Conservation (phyloP, 2,888 invertebrate species). For the Apocheima hispidaria region DNA sequence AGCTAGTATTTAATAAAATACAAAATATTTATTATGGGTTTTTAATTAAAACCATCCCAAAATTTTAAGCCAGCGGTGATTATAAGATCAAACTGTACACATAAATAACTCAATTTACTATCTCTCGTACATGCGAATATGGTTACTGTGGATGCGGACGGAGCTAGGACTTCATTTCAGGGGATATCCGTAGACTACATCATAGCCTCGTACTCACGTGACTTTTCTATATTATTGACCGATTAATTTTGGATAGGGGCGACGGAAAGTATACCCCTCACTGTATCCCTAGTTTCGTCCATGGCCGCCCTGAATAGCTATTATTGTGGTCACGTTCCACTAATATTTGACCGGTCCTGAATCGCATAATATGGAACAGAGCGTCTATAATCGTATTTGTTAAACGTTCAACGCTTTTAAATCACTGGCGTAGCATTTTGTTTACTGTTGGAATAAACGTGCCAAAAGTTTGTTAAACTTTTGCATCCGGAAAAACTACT, state of each 20-base stretch:
- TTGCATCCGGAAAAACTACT: too few relatives aligned
- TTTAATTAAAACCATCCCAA: constrained; percentile 25
- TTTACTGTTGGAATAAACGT: constrained; percentile 23
- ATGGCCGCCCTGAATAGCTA: constrained; percentile 45
- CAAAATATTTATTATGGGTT: constrained; percentile 3
- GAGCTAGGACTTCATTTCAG: constrained; percentile 1
- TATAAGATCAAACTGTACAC: constrained; percentile 47
- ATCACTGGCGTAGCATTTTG: constrained; percentile 37
- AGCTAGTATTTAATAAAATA: too few relatives aligned
- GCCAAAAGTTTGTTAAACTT: too few relatives aligned
- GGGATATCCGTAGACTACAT: not conserved
- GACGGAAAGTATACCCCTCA: not conserved
- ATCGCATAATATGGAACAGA: constrained; percentile 56
- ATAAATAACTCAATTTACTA: constrained; percentile 41
- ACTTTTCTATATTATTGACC: constrained; percentile 4
- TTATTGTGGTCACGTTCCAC: constrained; percentile 69
- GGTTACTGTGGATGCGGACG: constrained; percentile 17
- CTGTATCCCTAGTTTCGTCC: constrained; percentile 12
- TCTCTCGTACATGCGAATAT: constrained; percentile 30
- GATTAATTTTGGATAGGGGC: not conserved
- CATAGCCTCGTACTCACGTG: not conserved
- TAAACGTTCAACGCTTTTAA: constrained; percentile 34
- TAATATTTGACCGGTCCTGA: constrained; percentile 66
- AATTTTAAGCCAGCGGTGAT: constrained; percentile 18
- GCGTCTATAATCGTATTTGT: constrained; percentile 57